phyloP scores from a whole-genome alignment of 1,140 invertebrate species.

The Ceratina japonica region DNA sequence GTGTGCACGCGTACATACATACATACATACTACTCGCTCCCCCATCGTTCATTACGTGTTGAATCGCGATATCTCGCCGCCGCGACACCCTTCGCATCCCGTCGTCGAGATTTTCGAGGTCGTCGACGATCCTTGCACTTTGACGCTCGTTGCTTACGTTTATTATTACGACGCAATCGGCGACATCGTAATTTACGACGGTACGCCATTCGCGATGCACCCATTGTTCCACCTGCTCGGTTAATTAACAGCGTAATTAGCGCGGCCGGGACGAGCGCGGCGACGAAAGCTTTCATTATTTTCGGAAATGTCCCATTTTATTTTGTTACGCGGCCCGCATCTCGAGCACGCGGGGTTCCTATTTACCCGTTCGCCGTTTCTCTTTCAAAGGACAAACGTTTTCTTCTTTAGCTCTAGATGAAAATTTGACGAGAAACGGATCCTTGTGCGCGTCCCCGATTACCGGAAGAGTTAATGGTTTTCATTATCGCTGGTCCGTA shows the following conservation, averaged over 20 bases:
- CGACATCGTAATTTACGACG: slow-evolving; percentile 30
- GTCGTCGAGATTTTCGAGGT: slow-evolving; percentile 43
- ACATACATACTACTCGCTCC: slow-evolving; percentile 30
- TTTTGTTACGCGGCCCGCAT: background rate
- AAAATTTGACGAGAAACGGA: background rate
- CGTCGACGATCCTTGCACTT: slow-evolving; percentile 47
- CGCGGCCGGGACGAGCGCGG: background rate
- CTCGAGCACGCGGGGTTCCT: background rate
- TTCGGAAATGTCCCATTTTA: background rate
- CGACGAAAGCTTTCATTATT: background rate
- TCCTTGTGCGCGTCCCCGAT: background rate
- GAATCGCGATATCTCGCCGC: slow-evolving; percentile 60
- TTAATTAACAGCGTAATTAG: slow-evolving; percentile 37
- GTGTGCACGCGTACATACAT: slow-evolving; percentile 27
- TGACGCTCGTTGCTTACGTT: slow-evolving; percentile 46
- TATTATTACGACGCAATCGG: slow-evolving; percentile 35
- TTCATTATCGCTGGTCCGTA: slow-evolving; percentile 44
- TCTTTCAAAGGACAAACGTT: background rate
- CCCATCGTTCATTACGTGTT: slow-evolving; percentile 61
- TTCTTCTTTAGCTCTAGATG: background rate
- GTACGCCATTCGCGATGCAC: slow-evolving; percentile 20
- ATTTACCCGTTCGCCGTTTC: background rate
- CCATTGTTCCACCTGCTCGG: slow-evolving; percentile 1
- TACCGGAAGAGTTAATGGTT: slow-evolving; percentile 18
- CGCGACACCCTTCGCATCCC: slow-evolving; percentile 38